Evolutionary conservation across 2,888 invertebrate genomes (phyloP).

Genomic region (Troides aeacus): DNA sequence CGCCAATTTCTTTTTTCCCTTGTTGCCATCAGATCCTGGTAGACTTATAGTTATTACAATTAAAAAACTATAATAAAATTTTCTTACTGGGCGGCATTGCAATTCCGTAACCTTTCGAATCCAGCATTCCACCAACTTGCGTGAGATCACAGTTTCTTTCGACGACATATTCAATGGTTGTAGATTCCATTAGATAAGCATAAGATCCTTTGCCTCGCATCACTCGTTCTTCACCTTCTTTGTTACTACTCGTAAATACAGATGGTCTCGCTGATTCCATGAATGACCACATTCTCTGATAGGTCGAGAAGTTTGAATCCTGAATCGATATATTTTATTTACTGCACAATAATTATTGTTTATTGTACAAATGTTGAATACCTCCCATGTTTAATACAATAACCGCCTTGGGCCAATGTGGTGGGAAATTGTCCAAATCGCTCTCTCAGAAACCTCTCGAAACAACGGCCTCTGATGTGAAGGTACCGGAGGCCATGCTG

Average conservation of each 20-base stretch:
- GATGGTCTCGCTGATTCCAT: conserved; percentile 94
- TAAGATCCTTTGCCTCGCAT: conserved; percentile 91
- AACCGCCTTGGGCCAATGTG: too few species aligned
- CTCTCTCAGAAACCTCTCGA: too few species aligned
- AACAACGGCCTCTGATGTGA: too few species aligned
- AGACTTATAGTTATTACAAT: background rate
- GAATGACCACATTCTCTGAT: conserved; percentile 97
- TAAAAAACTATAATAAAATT: background rate
- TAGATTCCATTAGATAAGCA: conserved; percentile 98
- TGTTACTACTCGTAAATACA: conserved; percentile 91
- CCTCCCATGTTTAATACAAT: background rate
- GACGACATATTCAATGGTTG: conserved; percentile 96
- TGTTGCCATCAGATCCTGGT: too few species aligned
- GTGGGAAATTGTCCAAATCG: too few species aligned
- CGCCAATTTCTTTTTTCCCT: too few species aligned
- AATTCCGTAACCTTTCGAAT: conserved; percentile 97
- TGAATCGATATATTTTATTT: conserved; percentile 50
- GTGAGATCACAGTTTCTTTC: conserved; percentile 94
- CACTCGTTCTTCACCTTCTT: conserved; percentile 95
- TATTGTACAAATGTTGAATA: background rate
- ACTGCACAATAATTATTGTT: background rate
- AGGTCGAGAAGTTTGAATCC: conserved; percentile 96
- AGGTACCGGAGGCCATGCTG: too few species aligned
- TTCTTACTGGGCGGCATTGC: conserved; percentile 93
- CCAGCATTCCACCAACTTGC: conserved; percentile 94